These are phyloP conservation scores for Cosmia pyralina DNA, from an alignment of 2,888 invertebrate genomes.

Conservation along the genomic window DNA sequence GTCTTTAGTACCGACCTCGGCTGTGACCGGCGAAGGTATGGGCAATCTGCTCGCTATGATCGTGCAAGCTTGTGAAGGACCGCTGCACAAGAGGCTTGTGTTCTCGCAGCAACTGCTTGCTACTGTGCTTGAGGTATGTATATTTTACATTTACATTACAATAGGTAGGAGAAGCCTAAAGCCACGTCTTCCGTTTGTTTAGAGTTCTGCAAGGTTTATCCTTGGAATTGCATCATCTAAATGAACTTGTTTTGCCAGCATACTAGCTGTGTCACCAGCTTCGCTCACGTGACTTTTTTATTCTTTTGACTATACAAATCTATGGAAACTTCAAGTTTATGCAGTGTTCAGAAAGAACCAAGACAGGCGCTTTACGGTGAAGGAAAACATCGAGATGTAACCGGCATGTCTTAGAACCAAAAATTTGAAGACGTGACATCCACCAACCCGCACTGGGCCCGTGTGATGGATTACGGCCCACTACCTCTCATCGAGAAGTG, in stretches of 20 bases:
- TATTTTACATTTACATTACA: neutral
- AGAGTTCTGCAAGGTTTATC: neutral
- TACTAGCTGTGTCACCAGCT: neutral
- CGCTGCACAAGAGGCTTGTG: constrained; percentile 96
- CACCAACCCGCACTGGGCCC: too few species aligned
- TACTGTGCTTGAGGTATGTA: constrained; percentile 92
- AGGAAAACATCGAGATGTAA: too few species aligned
- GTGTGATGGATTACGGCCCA: too few species aligned
- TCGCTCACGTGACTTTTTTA: neutral
- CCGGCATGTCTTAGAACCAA: too few species aligned
- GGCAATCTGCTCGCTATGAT: constrained; percentile 98
- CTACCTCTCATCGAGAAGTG: too few species aligned
- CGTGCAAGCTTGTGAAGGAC: constrained; percentile 97
- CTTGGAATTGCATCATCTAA: neutral
- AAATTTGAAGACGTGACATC: too few species aligned
- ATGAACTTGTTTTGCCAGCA: neutral
- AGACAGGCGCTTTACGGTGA: too few species aligned
- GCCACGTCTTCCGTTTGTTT: neutral
- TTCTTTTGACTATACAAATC: neutral
- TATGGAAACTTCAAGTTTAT: neutral
- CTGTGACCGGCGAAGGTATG: constrained; percentile 99
- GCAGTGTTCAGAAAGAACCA: neutral
- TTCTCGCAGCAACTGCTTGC: constrained; percentile 98
- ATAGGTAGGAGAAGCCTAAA: too few species aligned
- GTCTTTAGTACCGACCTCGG: constrained; percentile 99